phyloP scores from a whole-genome alignment of 2,797 vertebrate species.

The Rhodeus uyekii region DNA sequence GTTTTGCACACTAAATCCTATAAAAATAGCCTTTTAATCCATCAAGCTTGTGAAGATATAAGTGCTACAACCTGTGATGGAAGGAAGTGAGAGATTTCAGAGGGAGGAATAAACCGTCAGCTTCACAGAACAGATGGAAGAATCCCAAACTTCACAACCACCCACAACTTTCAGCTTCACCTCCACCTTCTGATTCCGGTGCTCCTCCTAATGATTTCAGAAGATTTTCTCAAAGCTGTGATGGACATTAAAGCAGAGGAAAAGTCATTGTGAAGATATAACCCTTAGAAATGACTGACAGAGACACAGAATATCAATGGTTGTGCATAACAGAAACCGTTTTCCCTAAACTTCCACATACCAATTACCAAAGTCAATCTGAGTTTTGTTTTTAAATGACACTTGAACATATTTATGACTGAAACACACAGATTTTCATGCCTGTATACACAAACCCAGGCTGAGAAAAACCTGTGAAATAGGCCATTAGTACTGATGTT shows the following conservation, averaged over 20 bases:
- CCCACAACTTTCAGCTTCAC: conserved; percentile 6
- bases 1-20: background rate
- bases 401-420: background rate
- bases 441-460: background rate
- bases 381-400: background rate
- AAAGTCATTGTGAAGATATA: background rate
- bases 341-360: background rate
- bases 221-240: conserved; percentile 25
- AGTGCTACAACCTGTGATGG: background rate
- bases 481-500: conserved; percentile 28
- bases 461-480: conserved; percentile 33
- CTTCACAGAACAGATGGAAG: conserved; percentile 31
- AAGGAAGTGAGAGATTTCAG: conserved; percentile 17
- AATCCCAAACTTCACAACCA: conserved; percentile 2
- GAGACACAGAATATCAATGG: background rate
- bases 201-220: conserved; percentile 38
- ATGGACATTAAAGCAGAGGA: conserved; percentile 37
- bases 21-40: conserved; percentile 23
- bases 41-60: conserved; percentile 12
- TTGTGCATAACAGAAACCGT: background rate
- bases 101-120: background rate
- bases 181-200: conserved; percentile 5
- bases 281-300: background rate
- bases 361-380: background rate
- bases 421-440: background rate